Base-by-base conservation (phyloP, 2,888 invertebrate genomes). In the Papilio protenor region DNA sequence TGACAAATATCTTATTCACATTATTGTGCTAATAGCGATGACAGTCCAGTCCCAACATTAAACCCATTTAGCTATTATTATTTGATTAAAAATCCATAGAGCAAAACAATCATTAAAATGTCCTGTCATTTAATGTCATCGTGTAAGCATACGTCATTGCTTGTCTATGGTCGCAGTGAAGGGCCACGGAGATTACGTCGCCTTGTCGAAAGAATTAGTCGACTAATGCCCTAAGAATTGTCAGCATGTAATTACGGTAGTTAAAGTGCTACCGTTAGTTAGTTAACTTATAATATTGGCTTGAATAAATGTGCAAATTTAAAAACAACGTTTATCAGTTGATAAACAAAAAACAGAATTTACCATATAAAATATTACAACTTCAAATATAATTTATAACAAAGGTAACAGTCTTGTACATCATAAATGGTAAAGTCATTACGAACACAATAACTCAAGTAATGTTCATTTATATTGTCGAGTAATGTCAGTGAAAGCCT, bases 111-210 rank as follows among this genome's bases (percentile, higher is more conserved):
- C 27, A n/a, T 47, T 49, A 52, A 72, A 66, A 55, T 47, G 57
- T 47, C 40, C 72, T 73, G 78, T 78, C 78, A 75, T 55, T 72
- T 23, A 74, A 75, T 78, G 88, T 87, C 87, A 89, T 84, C 84
- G 81, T 70, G 75, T 64, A 80, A 80, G 77, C 79, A 83, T 81
- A 72, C 45, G 52, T 59, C 75, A 77, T 61, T 74, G 86, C 81
- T 85, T 85, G 86, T 86, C 88, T 84, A 83, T 84, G 84, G 80
- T 75, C 64, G 81, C 84, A 85, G 85, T 82, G 85, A 87, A 80
- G 86, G 78, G 84, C 79, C 47, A 80, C 77, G 76, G 61, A 73
- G 81, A 80, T 77, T 80, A 80, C 80, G 80, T 74, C 80, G 82
- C 77, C 82, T 16, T 83, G 85, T 83, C 83, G 81, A 81, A 83